Evolutionary conservation across 2,888 invertebrate genomes (phyloP), one percentile per base, ranked within the genome.

Genomic region (Alloplasta piceator): DNA sequence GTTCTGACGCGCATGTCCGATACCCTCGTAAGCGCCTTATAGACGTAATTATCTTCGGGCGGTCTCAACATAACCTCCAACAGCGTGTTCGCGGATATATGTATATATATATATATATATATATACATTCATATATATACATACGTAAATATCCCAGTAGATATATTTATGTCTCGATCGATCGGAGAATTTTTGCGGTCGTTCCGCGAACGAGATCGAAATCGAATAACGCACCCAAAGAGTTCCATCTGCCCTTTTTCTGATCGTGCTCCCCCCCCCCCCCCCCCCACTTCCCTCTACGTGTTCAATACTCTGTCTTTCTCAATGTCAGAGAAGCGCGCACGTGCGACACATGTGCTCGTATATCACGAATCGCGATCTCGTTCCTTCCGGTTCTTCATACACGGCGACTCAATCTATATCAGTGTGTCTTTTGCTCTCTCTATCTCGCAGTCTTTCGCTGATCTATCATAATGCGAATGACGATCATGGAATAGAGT

Each of bases 201-300:
- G 71, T 72, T 46, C 70, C 48, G 43, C 78, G 78, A 55, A 71
- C 50, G 77, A 88, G 89, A 88, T 88, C 88, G 88, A 86, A 87
- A 88, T 89, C 87, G 89, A 87, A 86, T 86, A 84, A 82, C 83
- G 85, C 84, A 80, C 67, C 82, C 26, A 60, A 67, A 71, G 61
- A 71, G 61, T 78, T 78, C 81, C 81, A 82, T 82, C 81, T 82
- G 81, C 81, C 74, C 58, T 16, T 52, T 70, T 48, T 10, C 52
- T 43, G 67, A 75, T 75, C 75, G 41, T 41, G 50, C 67, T 60
- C 48, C 16, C 52, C 58, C 46, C 52, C 46, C 52, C 41, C 41
- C 56, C 67, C 41, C 48, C 48, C 52, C 67, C 41, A 36, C 48
- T 55, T 58, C 9, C 39, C 0, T 60, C n/a, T 26, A 43, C 41